These are phyloP conservation scores for Leiothrix lutea DNA, from an alignment of 2,113 vertebrate species.

Conservation along the genomic window DNA sequence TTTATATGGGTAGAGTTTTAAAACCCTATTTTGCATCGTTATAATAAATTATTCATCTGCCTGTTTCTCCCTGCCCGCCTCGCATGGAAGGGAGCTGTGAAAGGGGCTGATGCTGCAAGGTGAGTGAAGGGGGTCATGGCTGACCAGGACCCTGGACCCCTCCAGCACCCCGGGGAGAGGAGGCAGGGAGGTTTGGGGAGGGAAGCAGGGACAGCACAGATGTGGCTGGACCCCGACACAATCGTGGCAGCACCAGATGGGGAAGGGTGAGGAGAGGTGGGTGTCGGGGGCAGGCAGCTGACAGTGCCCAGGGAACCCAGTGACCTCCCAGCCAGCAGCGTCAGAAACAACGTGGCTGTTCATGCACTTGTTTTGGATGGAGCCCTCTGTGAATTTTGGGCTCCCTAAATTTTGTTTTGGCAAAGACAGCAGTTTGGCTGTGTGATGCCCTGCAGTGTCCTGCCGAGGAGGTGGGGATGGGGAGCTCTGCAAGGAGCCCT, in stretches of 20 bases:
- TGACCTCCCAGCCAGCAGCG: background rate
- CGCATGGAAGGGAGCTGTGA: background rate
- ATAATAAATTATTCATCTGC: conserved; percentile 74
- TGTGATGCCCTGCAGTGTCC: background rate
- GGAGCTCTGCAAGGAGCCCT: background rate
- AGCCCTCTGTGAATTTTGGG: background rate
- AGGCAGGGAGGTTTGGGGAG: background rate
- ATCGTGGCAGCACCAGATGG: background rate
- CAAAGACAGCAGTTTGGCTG: background rate
- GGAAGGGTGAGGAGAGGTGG: background rate
- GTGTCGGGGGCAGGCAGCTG: fast-evolving
- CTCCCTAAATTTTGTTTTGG: background rate
- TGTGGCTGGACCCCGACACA: fast-evolving
- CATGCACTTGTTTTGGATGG: background rate
- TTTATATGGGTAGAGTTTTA: conserved; percentile 65
- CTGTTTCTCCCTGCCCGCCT: background rate
- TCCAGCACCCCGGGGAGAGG: background rate
- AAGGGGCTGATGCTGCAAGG: background rate
- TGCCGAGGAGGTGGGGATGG: background rate
- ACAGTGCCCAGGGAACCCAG: background rate
- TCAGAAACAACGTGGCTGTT: background rate
- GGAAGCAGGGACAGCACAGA: background rate
- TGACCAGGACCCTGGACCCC: background rate
- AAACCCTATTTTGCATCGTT: conserved; percentile 58
- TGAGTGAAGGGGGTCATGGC: background rate